Evolutionary conservation across 2,113 vertebrate genomes (phyloP).

Genomic region (Microcebus griseorufus): DNA sequence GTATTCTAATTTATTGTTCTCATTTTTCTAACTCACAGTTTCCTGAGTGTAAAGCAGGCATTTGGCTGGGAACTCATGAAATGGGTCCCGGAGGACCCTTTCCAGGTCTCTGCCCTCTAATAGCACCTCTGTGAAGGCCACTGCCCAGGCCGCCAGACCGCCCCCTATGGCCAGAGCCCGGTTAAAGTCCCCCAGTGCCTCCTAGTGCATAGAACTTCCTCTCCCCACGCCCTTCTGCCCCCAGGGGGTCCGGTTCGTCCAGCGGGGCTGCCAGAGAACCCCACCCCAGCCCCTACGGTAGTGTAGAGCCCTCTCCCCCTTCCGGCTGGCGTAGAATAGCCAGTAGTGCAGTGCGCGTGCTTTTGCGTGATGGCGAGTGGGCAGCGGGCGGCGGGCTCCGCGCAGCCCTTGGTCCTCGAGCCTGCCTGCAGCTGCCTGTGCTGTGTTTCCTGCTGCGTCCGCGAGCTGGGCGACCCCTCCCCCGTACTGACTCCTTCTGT

Average conservation of each 20-base stretch:
- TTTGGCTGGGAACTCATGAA: not conserved
- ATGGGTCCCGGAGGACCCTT: not conserved
- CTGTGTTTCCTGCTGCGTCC: constrained; percentile 79
- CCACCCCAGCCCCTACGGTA: constrained; percentile 53
- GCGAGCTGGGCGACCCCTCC: constrained; percentile 54
- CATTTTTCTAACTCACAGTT: not conserved
- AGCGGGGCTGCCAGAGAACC: constrained; percentile 51
- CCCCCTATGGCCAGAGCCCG: constrained; percentile 71
- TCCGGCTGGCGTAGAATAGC: constrained; percentile 84
- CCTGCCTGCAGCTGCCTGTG: constrained; percentile 64
- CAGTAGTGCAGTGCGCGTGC: constrained; percentile 87
- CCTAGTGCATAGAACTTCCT: constrained; percentile 73
- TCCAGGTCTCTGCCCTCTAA: not conserved
- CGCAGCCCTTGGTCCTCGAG: constrained; percentile 58
- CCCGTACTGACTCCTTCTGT: constrained; percentile 82
- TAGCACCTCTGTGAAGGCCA: constrained; percentile 58
- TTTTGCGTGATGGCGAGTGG: constrained; percentile 70
- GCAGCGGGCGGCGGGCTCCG: constrained; percentile 58
- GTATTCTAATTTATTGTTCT: not conserved
- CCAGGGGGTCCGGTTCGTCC: constrained; percentile 36
- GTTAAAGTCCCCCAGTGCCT: constrained; percentile 76
- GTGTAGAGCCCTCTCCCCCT: constrained; percentile 50
- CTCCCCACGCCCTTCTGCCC: not conserved
- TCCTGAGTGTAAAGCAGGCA: not conserved
- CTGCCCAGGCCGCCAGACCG: constrained; percentile 45